Percentiles rank a stretch among this genome's conserved stretches.
phyloP scores from a whole-genome alignment of 1,140 invertebrate species.

The Andricus grossulariae region DNA sequence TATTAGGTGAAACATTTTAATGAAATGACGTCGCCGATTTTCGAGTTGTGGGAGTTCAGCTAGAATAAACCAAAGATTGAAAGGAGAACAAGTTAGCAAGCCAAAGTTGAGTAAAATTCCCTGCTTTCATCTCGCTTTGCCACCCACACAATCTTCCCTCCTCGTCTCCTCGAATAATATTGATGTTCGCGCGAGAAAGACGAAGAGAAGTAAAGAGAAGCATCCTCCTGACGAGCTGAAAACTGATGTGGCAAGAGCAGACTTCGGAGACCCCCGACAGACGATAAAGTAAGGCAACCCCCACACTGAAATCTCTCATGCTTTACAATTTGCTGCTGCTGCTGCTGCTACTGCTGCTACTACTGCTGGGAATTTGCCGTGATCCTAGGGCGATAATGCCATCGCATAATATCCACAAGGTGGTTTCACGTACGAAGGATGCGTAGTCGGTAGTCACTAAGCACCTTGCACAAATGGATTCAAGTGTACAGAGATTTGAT shows the following conservation, averaged over 20 bases:
- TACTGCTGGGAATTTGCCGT: slow-evolving; percentile 8
- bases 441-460: neutral
- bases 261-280: slow-evolving; percentile 8
- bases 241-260: slow-evolving; percentile 29
- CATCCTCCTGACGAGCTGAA: slow-evolving; percentile 22
- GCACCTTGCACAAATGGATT: neutral
- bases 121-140: slow-evolving; percentile 8
- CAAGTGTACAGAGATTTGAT: neutral
- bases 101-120: slow-evolving; percentile 14
- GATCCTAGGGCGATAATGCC: slow-evolving; percentile 23
- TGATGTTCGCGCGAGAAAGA: slow-evolving; percentile 25
- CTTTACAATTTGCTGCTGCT: slow-evolving; percentile 12
- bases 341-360: no score
- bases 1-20: no score
- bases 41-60: neutral
- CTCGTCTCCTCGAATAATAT: slow-evolving; percentile 26
- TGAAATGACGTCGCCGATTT: no score
- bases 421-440: neutral
- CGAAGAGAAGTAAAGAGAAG: neutral
- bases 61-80: neutral
- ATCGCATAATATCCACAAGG: slow-evolving; percentile 5
- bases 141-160: slow-evolving; percentile 22
- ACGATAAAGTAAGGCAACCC: slow-evolving; percentile 2
- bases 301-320: neutral
- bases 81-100: slow-evolving; percentile 15